These are phyloP conservation scores for Zaprionus tsacasi DNA, from an alignment of 1,140 invertebrate genomes.

Conservation along the genomic window DNA sequence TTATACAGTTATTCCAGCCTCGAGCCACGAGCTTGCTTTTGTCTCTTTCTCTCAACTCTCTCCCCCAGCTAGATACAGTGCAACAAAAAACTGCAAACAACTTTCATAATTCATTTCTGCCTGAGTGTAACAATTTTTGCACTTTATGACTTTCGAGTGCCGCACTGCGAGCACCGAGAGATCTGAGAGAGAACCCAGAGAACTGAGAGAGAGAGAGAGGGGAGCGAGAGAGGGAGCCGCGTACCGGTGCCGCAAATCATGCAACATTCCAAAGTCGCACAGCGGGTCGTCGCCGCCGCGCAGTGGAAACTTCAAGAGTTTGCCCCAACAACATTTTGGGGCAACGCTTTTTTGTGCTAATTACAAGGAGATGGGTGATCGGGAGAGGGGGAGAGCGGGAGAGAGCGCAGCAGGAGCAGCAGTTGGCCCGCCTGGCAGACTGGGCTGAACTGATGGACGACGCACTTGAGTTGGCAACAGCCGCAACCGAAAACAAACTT, in stretches of 20 bases:
- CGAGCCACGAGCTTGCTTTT: constrained; percentile 4
- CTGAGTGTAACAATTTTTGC: constrained; percentile 82
- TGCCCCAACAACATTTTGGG: constrained; percentile 60
- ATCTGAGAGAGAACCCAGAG: too few species aligned
- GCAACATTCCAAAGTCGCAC: constrained; percentile 47
- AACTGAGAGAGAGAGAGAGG: too few species aligned
- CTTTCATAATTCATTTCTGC: constrained; percentile 82
- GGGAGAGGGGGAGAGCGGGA: too few species aligned
- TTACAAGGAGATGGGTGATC: constrained; percentile 60
- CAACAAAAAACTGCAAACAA: constrained; percentile 65
- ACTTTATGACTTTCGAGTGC: constrained; percentile 80
- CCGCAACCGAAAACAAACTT: constrained; percentile 54
- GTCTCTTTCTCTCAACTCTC: not conserved
- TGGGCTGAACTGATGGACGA: constrained; percentile 47
- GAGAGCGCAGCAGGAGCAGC: not conserved
- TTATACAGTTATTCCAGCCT: constrained; percentile 29
- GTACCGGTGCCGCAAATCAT: constrained; percentile 68
- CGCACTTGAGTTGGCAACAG: constrained; percentile 63
- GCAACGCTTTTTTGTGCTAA: constrained; percentile 67
- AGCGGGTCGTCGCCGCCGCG: constrained; percentile 32
- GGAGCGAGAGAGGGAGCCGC: too few species aligned
- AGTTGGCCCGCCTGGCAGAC: constrained; percentile 4
- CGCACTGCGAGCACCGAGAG: constrained; percentile 46
- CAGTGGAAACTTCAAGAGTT: constrained; percentile 62
- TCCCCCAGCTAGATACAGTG: constrained; percentile 31